A percentile compares a stretch with the other conserved stretches of the same genome.
These are phyloP conservation scores for Branchellion lobata DNA, from an alignment of 2,888 invertebrate genomes.

Conservation along the genomic window DNA sequence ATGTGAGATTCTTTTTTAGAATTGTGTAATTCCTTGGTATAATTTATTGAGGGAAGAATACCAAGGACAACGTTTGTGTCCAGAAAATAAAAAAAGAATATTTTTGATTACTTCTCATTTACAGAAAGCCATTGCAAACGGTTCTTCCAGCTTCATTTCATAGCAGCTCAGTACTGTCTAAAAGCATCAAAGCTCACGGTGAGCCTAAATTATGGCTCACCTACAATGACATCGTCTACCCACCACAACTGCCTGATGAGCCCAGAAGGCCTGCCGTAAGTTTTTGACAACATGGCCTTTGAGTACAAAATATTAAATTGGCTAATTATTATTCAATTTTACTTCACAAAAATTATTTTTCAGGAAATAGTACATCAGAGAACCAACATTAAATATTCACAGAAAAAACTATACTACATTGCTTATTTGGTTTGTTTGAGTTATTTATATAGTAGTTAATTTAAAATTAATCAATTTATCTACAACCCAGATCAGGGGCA, in stretches of 20 bases:
- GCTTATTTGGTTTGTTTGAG: constrained; percentile 67
- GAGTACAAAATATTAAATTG: too few relatives aligned
- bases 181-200: neutral
- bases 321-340: too few relatives aligned
- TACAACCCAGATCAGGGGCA: constrained; percentile 85
- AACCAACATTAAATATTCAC: constrained; percentile 82
- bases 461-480: too few relatives aligned
- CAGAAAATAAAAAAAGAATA: neutral
- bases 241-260: constrained; percentile 75
- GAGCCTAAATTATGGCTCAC: constrained; percentile 52
- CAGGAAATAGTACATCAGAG: constrained; percentile 85
- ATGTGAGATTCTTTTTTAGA: too few relatives aligned
- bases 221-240: constrained; percentile 75
- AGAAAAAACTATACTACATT: constrained; percentile 89
- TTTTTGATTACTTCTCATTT: neutral
- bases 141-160: neutral
- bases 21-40: too few relatives aligned
- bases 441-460: too few relatives aligned
- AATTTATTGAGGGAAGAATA: too few relatives aligned
- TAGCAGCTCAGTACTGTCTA: neutral
- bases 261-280: constrained; percentile 77
- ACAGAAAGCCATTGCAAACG: neutral
- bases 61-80: too few relatives aligned
- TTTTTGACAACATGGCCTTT: constrained; percentile 18
- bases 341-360: neutral